These are phyloP conservation scores for Rissa tridactyla DNA, from an alignment of 2,113 vertebrate genomes.

Conservation along the genomic window DNA sequence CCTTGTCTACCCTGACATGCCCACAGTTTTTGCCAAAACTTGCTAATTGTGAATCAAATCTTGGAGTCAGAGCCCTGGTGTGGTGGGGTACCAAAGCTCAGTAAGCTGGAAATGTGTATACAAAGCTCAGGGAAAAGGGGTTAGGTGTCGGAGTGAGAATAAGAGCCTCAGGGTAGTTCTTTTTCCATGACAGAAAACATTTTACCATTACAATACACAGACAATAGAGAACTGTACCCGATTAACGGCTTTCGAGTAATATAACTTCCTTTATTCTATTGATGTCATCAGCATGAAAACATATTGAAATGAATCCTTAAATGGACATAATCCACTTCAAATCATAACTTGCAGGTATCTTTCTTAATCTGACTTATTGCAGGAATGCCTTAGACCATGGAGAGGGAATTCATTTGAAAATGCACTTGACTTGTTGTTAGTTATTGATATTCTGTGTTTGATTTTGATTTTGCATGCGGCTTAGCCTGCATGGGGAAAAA, in stretches of 20 bases:
- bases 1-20: background rate
- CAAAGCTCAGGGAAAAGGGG: background rate
- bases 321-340: background rate
- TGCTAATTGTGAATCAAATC: background rate
- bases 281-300: background rate
- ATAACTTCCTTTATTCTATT: background rate
- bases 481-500: constrained; percentile 46
- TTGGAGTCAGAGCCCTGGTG: background rate
- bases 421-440: constrained; percentile 35
- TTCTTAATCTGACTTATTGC: background rate
- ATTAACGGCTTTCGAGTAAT: background rate
- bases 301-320: background rate
- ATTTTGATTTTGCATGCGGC: constrained; percentile 43
- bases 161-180: background rate
- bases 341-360: constrained; percentile 7
- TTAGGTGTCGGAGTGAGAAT: background rate
- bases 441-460: constrained; percentile 54
- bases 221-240: background rate
- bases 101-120: background rate
- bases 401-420: constrained; percentile 31
- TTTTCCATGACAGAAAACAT: background rate
- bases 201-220: background rate
- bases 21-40: background rate
- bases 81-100: background rate
- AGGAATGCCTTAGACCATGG: background rate